Base-by-base conservation (phyloP, 1,140 invertebrate genomes). In the Pissodes strobi region DNA sequence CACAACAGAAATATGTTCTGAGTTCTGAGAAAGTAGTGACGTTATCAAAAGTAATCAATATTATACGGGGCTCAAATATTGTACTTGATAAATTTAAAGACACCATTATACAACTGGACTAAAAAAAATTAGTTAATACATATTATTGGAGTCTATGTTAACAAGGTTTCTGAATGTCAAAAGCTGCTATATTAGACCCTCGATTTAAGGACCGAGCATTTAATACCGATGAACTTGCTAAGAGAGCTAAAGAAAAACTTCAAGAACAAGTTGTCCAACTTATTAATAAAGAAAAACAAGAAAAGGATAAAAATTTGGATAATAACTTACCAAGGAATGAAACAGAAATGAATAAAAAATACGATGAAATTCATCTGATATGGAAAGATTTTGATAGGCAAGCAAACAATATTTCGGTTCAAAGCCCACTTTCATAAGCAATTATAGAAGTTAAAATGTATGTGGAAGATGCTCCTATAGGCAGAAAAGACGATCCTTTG, bases 1-100 rank as follows among this genome's bases (percentile, higher is more conserved):
- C 1, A 76, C 72, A 0, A n/a, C 49, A 1, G 69, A 76, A 67
- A 56, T 76, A n/a, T n/a, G n/a, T n/a, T n/a, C n/a, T n/a, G 1
- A 71, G 69, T 30, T 27, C 58, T 5, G 72, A 76, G 53, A 66
- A 67, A 61, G 48, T 48, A 25, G 67, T 77, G 2, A 64, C 71
- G 0, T 23, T 68, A 4, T 71, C 70, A 30, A 71, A 75, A 69
- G 58, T 67, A 45, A 63, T 72, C 2, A 17, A 15, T 34, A 12
- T 60, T 49, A 15, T 25, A 41, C 37, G 45, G 43, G 25, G 19
- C 10, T 53, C 41, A 62, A 9, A 52, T 46, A 22, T 13, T 55
- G 17, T 43, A 18, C 17, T 2, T 1, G 10, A 43, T 13, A 43
- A 43, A 43, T 43, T 43, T 43, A n/a, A 43, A 1, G 41, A 43